These are phyloP conservation scores for Oreochromis tanganicae DNA, from an alignment of 2,113 vertebrate species.

Conservation along the genomic window DNA sequence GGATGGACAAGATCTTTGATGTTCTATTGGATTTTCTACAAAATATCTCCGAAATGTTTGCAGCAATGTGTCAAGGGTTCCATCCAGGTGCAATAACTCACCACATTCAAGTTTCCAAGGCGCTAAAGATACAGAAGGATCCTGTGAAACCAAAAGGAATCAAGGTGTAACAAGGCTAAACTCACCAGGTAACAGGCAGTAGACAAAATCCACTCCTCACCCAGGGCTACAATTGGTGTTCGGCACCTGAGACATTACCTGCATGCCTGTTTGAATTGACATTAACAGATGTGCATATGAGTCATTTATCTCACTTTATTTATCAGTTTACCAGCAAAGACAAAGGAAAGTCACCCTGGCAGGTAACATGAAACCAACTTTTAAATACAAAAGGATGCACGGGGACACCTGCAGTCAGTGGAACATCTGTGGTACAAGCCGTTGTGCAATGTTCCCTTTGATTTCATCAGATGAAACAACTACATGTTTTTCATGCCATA, in stretches of 20 bases:
- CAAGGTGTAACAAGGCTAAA: not conserved
- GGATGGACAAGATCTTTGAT: not conserved
- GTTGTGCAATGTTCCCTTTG: not conserved
- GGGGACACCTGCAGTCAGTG: not conserved
- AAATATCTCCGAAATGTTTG: not conserved
- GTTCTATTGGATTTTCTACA: not conserved
- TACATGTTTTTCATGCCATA: slow-evolving; percentile 7
- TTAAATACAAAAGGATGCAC: not conserved
- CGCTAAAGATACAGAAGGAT: not conserved
- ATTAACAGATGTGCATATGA: slow-evolving; percentile 52
- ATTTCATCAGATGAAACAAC: slow-evolving; percentile 30
- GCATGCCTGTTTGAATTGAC: not conserved
- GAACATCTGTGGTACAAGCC: not conserved
- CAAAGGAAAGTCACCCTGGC: slow-evolving; percentile 51
- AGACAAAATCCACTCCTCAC: not conserved
- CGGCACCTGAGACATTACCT: not conserved
- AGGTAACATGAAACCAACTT: slow-evolving; percentile 10
- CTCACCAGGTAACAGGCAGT: not conserved
- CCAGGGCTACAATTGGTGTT: not conserved
- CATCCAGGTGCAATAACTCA: not conserved
- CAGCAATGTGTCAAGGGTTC: not conserved
- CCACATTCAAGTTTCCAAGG: not conserved
- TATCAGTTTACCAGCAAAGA: slow-evolving; percentile 49
- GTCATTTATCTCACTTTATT: slow-evolving; percentile 34
- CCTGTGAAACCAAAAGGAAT: not conserved